Evolutionary conservation across 2,113 vertebrate species (phyloP), one percentile per base, ranked within the genome.

Genomic region (Tiliqua scincoides): DNA sequence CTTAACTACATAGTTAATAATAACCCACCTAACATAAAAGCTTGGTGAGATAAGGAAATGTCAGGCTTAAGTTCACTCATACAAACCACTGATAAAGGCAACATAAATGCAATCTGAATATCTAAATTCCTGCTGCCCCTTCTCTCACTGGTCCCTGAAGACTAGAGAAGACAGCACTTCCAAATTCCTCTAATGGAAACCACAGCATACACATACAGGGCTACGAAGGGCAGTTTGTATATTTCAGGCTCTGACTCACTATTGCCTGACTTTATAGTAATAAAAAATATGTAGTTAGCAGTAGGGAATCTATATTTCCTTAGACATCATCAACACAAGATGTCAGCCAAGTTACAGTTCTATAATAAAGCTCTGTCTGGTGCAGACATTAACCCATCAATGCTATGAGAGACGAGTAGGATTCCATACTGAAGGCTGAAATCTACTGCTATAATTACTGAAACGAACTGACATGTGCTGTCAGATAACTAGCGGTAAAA

Each of bases 11-110:
- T 73, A 72, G 84, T 86, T 93, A 88, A 82, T 83, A 92, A 86
- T 78, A 92, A 83, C 74, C 83, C 86, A 88, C 79, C 91, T 85
- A 89, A 90, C 40, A 87, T 85, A 89, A 92, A 93, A 78, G 79
- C 83, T 86, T 74, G 84, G 82, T 81, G 83, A 91, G 91, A 91
- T 85, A 82, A 83, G 81, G 63, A 57, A 81, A 87, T 18, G 27
- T 7, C 0, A 0, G 8, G 63, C 79, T 83, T 89, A 87, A 0
- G 0, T 30, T 74, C 81, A 89, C 71, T 4, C 0, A 0, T 5
- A 14, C 37, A 73, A 5, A 18, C 62, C 14, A 32, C 40, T 37
- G 57, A 63, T 20, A n/a, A 48, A 57, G 52, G 37, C n/a, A 14
- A 70, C 23, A 83, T 32, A 82, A 82, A 65, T 54, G 43, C 40